These are phyloP conservation scores for Seira sanloemensis DNA, from an alignment of 2,888 invertebrate species.

Conservation along the genomic window DNA sequence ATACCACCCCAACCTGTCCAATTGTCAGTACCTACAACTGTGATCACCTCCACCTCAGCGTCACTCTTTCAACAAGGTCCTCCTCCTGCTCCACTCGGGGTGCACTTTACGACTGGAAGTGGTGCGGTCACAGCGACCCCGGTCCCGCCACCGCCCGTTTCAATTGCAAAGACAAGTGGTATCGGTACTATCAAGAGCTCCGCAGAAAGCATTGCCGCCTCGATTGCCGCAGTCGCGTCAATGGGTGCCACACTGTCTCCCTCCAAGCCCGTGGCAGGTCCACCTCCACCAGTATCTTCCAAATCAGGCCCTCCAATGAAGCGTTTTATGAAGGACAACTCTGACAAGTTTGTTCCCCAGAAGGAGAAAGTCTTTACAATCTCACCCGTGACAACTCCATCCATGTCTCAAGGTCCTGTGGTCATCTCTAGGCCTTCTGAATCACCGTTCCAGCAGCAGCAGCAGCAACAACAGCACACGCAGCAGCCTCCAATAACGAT, in stretches of 20 bases:
- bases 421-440: constrained; percentile 18
- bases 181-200: constrained; percentile 23
- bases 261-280: not conserved
- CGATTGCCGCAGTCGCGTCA: constrained; percentile 50
- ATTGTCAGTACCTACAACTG: constrained; percentile 34
- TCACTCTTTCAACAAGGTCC: constrained; percentile 20
- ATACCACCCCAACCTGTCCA: not conserved
- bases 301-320: constrained; percentile 36
- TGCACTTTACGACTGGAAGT: constrained; percentile 22
- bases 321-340: constrained; percentile 48
- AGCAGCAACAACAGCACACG: not conserved
- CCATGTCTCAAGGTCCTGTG: not conserved
- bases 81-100: not conserved
- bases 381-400: not conserved
- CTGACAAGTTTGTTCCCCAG: not conserved
- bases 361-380: constrained; percentile 24
- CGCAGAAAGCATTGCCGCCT: constrained; percentile 50
- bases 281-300: not conserved
- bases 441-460: not conserved
- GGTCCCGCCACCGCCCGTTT: constrained; percentile 8
- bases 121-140: not conserved
- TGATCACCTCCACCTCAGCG: constrained; percentile 36
- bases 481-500: constrained; percentile 38
- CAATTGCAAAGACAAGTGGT: not conserved
- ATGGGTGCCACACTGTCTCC: constrained; percentile 22